Evolutionary conservation across 2,113 vertebrate genomes (phyloP).

Genomic region (Chinchilla lanigera): DNA sequence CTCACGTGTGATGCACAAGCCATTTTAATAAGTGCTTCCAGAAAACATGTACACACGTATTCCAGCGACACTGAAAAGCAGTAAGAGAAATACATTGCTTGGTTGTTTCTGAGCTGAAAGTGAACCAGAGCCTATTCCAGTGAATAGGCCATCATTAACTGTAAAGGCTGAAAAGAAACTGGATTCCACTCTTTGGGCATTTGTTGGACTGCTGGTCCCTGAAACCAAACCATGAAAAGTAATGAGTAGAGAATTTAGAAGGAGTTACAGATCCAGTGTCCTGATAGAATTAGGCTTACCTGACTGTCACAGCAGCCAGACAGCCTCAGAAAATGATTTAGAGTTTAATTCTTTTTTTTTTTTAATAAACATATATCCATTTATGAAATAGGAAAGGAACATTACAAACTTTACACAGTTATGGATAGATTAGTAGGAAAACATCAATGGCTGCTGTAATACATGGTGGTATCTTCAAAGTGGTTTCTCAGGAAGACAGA

Average conservation of each 20-base stretch:
- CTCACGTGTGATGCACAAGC: background rate
- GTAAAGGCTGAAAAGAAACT: conserved; percentile 32
- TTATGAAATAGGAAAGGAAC: too few relatives aligned
- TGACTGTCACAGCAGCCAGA: conserved; percentile 25
- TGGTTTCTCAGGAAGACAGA: too few relatives aligned
- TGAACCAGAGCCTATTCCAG: conserved; percentile 31
- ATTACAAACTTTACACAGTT: too few relatives aligned
- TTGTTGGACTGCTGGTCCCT: background rate
- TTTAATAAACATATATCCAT: too few relatives aligned
- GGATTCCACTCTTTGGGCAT: background rate
- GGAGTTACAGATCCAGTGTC: background rate
- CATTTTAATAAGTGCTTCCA: background rate
- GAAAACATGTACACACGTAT: background rate
- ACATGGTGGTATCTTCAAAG: too few relatives aligned
- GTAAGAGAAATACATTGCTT: background rate
- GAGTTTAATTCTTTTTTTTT: conserved; percentile 66
- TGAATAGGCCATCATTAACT: conserved; percentile 57
- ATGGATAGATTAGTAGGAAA: too few relatives aligned
- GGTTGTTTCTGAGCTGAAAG: background rate
- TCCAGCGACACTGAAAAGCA: background rate
- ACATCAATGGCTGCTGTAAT: too few relatives aligned
- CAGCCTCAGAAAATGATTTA: conserved; percentile 56
- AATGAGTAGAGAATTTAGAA: conserved; percentile 20
- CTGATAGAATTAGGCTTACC: background rate
- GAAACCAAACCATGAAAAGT: conserved; percentile 53